Conservation (phyloP, 2,797 vertebrate species). For the Bucorvus abyssinicus region DNA sequence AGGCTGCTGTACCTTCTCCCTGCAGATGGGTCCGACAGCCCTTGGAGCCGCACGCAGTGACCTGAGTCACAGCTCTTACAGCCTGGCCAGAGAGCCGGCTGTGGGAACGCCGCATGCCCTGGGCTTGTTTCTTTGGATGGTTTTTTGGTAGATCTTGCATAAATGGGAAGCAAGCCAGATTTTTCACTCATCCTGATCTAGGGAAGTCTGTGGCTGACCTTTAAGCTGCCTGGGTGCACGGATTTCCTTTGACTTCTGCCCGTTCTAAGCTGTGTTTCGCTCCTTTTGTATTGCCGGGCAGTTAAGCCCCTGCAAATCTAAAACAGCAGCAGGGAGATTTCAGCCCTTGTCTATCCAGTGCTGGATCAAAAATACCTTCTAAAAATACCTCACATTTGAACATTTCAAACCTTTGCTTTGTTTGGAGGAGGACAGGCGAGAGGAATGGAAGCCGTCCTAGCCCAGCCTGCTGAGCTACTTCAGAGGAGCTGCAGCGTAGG, state of each 20-base stretch:
- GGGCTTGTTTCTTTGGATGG: neutral
- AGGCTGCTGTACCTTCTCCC: neutral
- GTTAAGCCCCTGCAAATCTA: neutral
- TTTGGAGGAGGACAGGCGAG: neutral
- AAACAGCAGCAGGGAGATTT: neutral
- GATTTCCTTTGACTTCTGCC: neutral
- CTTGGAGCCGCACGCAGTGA: neutral
- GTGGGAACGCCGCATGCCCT: neutral
- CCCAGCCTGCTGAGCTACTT: neutral
- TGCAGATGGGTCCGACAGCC: neutral
- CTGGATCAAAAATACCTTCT: neutral
- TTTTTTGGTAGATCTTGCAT: neutral
- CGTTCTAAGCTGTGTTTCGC: neutral
- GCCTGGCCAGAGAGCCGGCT: neutral
- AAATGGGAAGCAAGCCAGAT: neutral
- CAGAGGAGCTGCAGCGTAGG: neutral
- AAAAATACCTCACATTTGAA: neutral
- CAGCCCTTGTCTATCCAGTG: neutral
- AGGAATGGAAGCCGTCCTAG: neutral
- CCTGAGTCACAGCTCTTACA: neutral
- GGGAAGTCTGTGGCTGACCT: neutral
- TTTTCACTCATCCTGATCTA: neutral
- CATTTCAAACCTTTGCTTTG: neutral
- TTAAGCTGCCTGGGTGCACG: neutral
- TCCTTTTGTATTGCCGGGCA: neutral